A percentile compares a stretch with the other conserved stretches of the same genome.
phyloP scores from a whole-genome alignment of 2,113 vertebrate species.

The Aegithalos caudatus region DNA sequence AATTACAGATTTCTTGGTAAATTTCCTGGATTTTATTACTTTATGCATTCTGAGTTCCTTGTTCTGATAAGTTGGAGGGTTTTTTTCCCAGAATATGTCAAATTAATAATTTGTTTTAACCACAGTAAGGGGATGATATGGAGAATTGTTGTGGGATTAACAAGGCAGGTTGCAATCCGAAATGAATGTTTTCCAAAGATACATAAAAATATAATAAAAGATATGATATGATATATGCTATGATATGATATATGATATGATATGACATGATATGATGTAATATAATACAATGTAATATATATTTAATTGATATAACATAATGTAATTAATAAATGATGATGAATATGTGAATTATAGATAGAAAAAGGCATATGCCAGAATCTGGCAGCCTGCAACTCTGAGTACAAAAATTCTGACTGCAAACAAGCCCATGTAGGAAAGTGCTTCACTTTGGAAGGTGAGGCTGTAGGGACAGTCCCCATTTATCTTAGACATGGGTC shows the following conservation, averaged over 20 bases:
- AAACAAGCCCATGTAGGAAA: fast-evolving
- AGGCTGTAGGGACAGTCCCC: background rate
- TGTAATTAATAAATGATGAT: background rate
- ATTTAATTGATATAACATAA: background rate
- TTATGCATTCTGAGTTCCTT: background rate
- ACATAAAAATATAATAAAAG: too few species aligned
- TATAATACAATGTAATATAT: too few species aligned
- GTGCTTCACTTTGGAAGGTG: background rate
- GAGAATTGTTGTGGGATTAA: background rate
- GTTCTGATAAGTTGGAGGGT: background rate
- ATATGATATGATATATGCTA: too few species aligned
- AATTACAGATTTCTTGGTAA: background rate
- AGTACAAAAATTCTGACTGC: background rate
- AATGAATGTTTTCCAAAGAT: too few species aligned
- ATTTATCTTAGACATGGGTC: background rate
- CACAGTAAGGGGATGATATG: too few species aligned
- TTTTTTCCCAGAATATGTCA: background rate
- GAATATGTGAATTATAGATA: background rate
- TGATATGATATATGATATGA: too few species aligned
- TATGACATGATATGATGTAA: too few species aligned
- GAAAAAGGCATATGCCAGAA: background rate
- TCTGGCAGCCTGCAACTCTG: background rate
- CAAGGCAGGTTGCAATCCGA: background rate
- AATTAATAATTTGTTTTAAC: background rate
- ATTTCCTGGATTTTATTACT: background rate